Evolutionary conservation across 2,888 invertebrate species (phyloP).

Genomic region (Cyrtodaria siliqua): DNA sequence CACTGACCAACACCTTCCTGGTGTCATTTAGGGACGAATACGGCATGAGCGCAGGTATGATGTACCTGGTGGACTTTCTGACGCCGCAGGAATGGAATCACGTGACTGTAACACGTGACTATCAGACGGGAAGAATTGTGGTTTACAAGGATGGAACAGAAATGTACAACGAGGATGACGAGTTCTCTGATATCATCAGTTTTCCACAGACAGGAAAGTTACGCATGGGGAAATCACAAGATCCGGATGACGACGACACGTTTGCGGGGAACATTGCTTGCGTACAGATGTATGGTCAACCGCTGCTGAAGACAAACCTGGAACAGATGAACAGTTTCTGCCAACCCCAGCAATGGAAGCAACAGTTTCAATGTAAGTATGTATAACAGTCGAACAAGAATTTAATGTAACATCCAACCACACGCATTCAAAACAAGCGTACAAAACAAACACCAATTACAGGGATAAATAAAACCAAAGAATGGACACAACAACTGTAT

Average conservation of each 20-base stretch:
- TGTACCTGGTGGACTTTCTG: constrained; percentile 61
- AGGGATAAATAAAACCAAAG: no score
- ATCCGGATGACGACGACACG: constrained; percentile 51
- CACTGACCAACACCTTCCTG: constrained; percentile 56
- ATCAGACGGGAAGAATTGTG: constrained; percentile 49
- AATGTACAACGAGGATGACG: constrained; percentile 62
- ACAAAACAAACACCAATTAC: no score
- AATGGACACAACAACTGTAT: no score
- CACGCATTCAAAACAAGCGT: no score
- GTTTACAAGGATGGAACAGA: constrained; percentile 51
- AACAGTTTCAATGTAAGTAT: constrained; percentile 37
- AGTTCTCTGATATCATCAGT: constrained; percentile 62
- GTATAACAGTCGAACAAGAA: no score
- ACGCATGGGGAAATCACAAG: constrained; percentile 59
- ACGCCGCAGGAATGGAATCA: constrained; percentile 56
- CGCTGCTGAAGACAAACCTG: constrained; percentile 7
- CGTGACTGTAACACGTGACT: constrained; percentile 54
- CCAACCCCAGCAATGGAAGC: constrained; percentile 40
- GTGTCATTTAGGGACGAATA: constrained; percentile 62
- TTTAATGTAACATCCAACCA: no score
- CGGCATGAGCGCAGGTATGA: constrained; percentile 63
- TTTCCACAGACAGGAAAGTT: constrained; percentile 54
- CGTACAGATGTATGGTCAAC: constrained; percentile 43
- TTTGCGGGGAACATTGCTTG: constrained; percentile 58
- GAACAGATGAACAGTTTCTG: constrained; percentile 21